Base-by-base conservation (phyloP, 1,140 invertebrate species). In the Leptopilina clavipes region DNA sequence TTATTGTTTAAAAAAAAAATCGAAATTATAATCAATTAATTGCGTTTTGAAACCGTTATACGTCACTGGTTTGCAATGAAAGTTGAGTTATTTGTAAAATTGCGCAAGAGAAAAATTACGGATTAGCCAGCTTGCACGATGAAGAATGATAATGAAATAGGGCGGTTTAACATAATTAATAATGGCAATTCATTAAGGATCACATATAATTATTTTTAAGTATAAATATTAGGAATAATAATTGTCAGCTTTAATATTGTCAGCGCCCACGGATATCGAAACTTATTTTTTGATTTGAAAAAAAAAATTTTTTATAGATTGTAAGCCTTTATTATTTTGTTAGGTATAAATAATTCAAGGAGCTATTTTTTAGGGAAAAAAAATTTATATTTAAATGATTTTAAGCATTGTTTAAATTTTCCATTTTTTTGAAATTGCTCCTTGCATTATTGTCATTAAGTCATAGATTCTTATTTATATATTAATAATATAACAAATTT, bases 171-270 rank as follows among this genome's bases (percentile, higher is more conserved):
- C 5, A 52, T 52, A 17, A 52, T 52, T 52, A n/a, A 6, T n/a
- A 17, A 52, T 52, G 48, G 2, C n/a, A 52, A 52, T 17, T 52
- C 48, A n/a, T n/a, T 52, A 52, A 52, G 17, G 8, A 52, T 52
- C n/a, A 17, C 37, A 40, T 31, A 31, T n/a, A 52, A 52, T 52
- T 52, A 52, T 52, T 52, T 52, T 52, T 52, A 52, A 52, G 48
- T 52, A n/a, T 40, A 40, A 40, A 40, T 48, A 59, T 17, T 65
- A 65, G 59, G 3, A 25, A 22, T 65, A 65, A 8, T 31, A 11
- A 65, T 65, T 65, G 22, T 65, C 59, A 65, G 59, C 19, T 65
- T 65, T 65, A 65, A 31, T 22, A 65, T 12, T 65, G 59, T n/a
- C 59, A 65, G 59, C 59, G 59, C 12, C 59, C 22, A 37, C 59